phyloP scores from a whole-genome alignment of 35 echinoderm and acorn worm genomes.

The Ptychodera flava region DNA sequence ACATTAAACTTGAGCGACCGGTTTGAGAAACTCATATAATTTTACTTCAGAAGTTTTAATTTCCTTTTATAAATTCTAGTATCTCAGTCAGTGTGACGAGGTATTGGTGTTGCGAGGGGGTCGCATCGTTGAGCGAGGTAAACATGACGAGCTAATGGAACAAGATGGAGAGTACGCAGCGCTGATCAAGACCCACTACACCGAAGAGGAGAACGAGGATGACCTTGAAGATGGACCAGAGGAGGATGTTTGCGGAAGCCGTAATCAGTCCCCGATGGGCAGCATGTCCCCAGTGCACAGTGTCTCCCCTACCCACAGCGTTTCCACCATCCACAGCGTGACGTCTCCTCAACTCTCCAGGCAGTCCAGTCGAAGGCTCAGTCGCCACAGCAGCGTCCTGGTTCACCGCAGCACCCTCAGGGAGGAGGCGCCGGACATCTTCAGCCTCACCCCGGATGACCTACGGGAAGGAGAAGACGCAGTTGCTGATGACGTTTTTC shows the following conservation, averaged over 20 bases:
- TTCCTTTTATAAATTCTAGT: no score
- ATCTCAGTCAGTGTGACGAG: constrained; percentile 10
- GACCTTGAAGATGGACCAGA: not conserved
- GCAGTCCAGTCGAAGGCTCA: not conserved
- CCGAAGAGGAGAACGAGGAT: not conserved
- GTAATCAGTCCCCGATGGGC: not conserved
- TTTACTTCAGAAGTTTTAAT: no score
- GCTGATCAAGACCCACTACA: not conserved
- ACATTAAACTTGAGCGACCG: no score
- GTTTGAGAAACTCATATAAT: no score
- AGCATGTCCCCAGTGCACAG: not conserved
- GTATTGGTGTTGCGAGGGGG: not conserved
- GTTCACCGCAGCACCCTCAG: not conserved
- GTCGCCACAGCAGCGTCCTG: not conserved
- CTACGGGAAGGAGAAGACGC: not conserved
- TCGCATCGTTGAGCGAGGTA: not conserved
- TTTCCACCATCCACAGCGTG: not conserved
- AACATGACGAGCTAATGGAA: not conserved
- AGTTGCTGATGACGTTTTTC: not conserved
- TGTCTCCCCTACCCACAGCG: not conserved
- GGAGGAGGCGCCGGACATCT: not conserved
- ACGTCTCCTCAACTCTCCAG: not conserved
- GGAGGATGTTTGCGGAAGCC: not conserved
- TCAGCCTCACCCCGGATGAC: not conserved
- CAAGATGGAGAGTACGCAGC: not conserved